Evolutionary conservation across 1,140 invertebrate species (phyloP).

Genomic region (Scaptomyza pallida): DNA sequence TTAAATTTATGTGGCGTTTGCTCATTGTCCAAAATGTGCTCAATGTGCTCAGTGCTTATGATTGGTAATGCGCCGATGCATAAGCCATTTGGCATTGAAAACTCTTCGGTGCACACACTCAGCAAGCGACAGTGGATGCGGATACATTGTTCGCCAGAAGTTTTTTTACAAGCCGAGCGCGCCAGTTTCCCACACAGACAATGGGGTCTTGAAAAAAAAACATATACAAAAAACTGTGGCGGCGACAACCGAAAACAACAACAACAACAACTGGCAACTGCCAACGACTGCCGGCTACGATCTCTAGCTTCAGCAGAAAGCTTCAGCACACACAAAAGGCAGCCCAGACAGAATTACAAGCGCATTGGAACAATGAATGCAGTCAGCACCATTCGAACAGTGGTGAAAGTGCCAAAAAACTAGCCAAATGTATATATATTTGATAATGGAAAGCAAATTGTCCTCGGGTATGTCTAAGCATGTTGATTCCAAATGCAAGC

Average conservation of each 20-base stretch:
- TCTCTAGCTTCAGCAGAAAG: conserved; percentile 32
- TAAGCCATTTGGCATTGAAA: conserved; percentile 82
- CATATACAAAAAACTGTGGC: conserved; percentile 31
- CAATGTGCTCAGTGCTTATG: conserved; percentile 54
- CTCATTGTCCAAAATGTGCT: conserved; percentile 59
- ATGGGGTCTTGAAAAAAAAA: conserved; percentile 50
- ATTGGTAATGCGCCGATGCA: conserved; percentile 69
- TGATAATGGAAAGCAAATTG: conserved; percentile 43
- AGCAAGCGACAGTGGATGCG: conserved; percentile 28
- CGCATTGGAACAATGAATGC: conserved; percentile 71
- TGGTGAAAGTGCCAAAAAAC: conserved; percentile 54
- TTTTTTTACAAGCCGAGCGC: conserved; percentile 57
- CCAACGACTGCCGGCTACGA: conserved; percentile 27
- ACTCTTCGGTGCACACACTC: conserved; percentile 26
- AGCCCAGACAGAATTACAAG: conserved; percentile 72
- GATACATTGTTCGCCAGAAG: conserved; percentile 70
- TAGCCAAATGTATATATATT: conserved; percentile 47
- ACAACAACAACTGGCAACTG: conserved; percentile 29
- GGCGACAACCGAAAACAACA: conserved; percentile 26
- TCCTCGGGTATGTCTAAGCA: not conserved
- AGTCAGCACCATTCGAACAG: conserved; percentile 73
- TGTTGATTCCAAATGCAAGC: not conserved
- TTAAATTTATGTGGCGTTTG: conserved; percentile 77
- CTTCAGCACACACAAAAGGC: conserved; percentile 49
- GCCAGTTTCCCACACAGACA: conserved; percentile 79